These are phyloP conservation scores for Macrostomum lignano DNA, from an alignment of 1,140 invertebrate species.

Conservation along the genomic window DNA sequence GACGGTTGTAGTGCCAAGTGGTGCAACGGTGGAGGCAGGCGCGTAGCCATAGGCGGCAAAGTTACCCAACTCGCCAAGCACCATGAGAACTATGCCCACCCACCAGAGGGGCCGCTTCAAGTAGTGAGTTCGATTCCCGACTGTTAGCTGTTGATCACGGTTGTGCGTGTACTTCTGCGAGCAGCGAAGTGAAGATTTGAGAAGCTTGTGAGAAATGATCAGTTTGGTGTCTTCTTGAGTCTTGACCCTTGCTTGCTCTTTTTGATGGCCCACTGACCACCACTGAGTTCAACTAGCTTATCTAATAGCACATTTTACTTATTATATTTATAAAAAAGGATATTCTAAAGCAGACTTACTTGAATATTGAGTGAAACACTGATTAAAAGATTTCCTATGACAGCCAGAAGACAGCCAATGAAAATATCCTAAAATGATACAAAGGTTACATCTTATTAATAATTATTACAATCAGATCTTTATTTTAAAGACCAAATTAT, in stretches of 20 bases:
- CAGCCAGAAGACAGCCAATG: constrained; percentile 14
- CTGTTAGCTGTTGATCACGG: too few species aligned
- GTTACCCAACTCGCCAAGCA: constrained; percentile 61
- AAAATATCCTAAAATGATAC: constrained; percentile 15
- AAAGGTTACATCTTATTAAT: not conserved
- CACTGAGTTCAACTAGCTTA: too few species aligned
- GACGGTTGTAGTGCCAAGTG: constrained; percentile 68
- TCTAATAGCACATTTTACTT: too few species aligned
- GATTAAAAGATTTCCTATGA: constrained; percentile 19
- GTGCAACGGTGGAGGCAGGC: constrained; percentile 71
- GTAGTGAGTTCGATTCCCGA: too few species aligned
- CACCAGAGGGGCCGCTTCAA: constrained; percentile 77
- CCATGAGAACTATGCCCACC: constrained; percentile 42
- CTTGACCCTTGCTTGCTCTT: too few species aligned
- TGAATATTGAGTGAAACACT: constrained; percentile 21
- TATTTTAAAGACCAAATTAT: too few species aligned
- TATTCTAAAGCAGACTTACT: constrained; percentile 10
- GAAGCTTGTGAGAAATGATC: not conserved
- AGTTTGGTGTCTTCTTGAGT: not conserved
- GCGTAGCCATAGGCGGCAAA: constrained; percentile 84
- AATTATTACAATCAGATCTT: too few species aligned
- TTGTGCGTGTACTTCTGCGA: too few species aligned
- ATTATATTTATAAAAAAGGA: too few species aligned
- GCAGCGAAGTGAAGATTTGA: not conserved
- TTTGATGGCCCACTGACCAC: too few species aligned